phyloP scores from a whole-genome alignment of 2,113 vertebrate species.

The Corythoichthys haematopterus region DNA sequence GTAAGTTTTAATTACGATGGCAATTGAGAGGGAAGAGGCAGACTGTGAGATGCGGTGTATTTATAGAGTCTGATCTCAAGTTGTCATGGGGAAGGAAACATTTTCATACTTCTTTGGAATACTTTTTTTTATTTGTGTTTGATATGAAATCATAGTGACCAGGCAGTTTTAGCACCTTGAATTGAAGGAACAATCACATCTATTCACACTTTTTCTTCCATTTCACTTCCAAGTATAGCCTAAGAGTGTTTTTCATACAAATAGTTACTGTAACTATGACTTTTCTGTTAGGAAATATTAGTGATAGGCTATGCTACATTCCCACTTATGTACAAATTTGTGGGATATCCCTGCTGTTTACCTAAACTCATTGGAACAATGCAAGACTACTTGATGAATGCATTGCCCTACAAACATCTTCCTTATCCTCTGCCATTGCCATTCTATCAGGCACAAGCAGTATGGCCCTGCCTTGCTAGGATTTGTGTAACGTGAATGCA shows the following conservation, averaged over 20 bases:
- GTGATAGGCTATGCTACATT: neutral
- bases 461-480: too few relatives aligned
- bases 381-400: too few relatives aligned
- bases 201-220: neutral
- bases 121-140: constrained; percentile 15
- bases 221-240: too few relatives aligned
- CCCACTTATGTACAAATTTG: too few relatives aligned
- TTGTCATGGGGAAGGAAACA: neutral
- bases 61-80: constrained; percentile 68
- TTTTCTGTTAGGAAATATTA: neutral
- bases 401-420: too few relatives aligned
- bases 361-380: too few relatives aligned
- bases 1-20: constrained; percentile 71
- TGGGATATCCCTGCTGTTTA: too few relatives aligned
- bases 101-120: constrained; percentile 21
- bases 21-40: constrained; percentile 69
- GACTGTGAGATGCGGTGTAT: constrained; percentile 65
- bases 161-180: constrained; percentile 13
- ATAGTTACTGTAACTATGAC: too few relatives aligned
- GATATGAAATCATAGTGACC: constrained; percentile 12
- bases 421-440: too few relatives aligned
- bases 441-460: too few relatives aligned
- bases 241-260: too few relatives aligned
- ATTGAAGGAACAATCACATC: neutral
- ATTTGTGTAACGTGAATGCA: too few relatives aligned